These are phyloP conservation scores for Pardalotus punctatus DNA, from an alignment of 2,113 vertebrate genomes.

Conservation along the genomic window DNA sequence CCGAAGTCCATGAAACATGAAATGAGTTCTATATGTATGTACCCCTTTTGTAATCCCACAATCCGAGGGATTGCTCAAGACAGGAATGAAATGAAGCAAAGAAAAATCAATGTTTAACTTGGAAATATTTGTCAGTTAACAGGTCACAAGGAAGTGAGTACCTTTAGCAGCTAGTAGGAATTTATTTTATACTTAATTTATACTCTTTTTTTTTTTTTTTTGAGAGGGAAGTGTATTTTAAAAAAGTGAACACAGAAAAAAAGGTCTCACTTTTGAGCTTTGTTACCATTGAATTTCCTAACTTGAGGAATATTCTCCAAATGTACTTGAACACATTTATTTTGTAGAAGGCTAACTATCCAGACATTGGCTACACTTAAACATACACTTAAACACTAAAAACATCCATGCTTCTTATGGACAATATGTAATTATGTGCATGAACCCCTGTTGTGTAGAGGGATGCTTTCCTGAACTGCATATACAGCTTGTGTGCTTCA, in stretches of 20 bases:
- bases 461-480: background rate
- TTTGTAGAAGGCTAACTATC: background rate
- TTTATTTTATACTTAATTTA: background rate
- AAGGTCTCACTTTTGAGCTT: background rate
- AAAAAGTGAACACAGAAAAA: background rate
- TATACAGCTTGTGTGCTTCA: background rate
- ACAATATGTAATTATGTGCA: background rate
- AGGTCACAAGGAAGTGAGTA: conserved; percentile 46
- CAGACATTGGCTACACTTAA: background rate
- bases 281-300: background rate
- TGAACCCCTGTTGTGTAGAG: background rate
- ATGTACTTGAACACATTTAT: background rate
- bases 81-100: conserved; percentile 58
- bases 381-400: background rate
- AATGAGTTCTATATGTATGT: conserved; percentile 6
- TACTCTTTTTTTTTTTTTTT: background rate
- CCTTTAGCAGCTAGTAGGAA: background rate
- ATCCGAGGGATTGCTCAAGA: conserved; percentile 38
- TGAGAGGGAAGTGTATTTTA: background rate
- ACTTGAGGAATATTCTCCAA: background rate
- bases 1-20: conserved; percentile 6
- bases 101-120: conserved; percentile 79
- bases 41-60: conserved; percentile 15
- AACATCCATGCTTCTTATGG: background rate
- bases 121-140: conserved; percentile 76